Evolutionary conservation across 1,140 invertebrate species (phyloP).

Genomic region (Zaprionus nigranus): DNA sequence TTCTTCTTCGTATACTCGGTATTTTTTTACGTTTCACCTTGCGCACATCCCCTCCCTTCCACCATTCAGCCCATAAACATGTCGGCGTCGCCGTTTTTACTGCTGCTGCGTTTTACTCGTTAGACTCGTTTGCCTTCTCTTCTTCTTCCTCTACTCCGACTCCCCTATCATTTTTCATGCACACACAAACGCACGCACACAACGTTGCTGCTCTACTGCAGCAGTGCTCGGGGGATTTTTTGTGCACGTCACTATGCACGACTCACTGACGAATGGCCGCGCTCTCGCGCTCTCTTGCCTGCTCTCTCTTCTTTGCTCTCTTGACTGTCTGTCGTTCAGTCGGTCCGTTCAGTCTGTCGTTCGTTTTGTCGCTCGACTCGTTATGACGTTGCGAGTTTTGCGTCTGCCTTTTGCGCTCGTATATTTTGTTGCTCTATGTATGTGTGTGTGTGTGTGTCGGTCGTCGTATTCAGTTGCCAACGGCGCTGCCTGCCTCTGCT

Average conservation of each 20-base stretch:
- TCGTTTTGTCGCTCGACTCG: slow-evolving; percentile 68
- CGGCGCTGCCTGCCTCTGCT: slow-evolving; percentile 56
- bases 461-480: slow-evolving; percentile 70
- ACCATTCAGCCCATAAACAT: neutral
- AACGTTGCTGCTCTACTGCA: slow-evolving; percentile 17
- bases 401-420: slow-evolving; percentile 49
- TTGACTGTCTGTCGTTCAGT: slow-evolving; percentile 27
- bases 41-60: slow-evolving; percentile 41
- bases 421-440: slow-evolving; percentile 6
- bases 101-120: slow-evolving; percentile 71
- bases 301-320: neutral
- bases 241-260: slow-evolving; percentile 63
- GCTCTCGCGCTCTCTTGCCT: neutral
- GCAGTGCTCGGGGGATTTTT: slow-evolving; percentile 60
- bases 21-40: slow-evolving; percentile 75
- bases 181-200: slow-evolving; percentile 38
- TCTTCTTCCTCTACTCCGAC: slow-evolving; percentile 51
- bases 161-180: slow-evolving; percentile 74
- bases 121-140: slow-evolving; percentile 67
- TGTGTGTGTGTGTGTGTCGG: neutral
- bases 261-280: slow-evolving; percentile 29
- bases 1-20: slow-evolving; percentile 44
- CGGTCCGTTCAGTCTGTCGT: slow-evolving; percentile 31
- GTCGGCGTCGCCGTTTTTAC: slow-evolving; percentile 37
- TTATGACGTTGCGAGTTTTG: slow-evolving; percentile 81